Evolutionary conservation across 2,797 vertebrate species (phyloP).

Genomic region (Hybognathus amarus): DNA sequence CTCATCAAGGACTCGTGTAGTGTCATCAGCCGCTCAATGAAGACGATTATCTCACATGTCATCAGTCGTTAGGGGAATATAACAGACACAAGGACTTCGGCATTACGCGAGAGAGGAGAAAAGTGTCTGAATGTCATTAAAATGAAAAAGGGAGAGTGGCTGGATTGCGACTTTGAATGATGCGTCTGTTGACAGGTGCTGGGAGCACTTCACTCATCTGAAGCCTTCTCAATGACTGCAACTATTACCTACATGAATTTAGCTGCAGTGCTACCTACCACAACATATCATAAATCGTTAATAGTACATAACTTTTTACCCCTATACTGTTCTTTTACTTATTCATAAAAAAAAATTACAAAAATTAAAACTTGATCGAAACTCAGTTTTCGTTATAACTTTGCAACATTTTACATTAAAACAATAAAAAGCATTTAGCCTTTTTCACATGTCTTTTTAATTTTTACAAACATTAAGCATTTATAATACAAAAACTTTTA

Average conservation of each 20-base stretch:
- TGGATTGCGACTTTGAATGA: constrained; percentile 9
- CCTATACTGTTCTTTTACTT: not conserved
- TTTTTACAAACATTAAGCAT: too few species aligned
- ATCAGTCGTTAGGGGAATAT: constrained; percentile 28
- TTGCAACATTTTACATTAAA: not conserved
- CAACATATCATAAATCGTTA: not conserved
- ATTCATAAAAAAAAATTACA: too few species aligned
- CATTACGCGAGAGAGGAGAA: constrained; percentile 24
- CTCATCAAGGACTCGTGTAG: constrained; percentile 55
- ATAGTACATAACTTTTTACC: not conserved
- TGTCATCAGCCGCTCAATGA: constrained; percentile 39
- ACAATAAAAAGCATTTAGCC: too few species aligned
- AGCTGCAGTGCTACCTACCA: not conserved
- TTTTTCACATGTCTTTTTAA: too few species aligned
- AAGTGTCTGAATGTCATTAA: constrained; percentile 43
- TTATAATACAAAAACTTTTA: too few species aligned
- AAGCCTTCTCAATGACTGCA: constrained; percentile 7
- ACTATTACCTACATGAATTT: constrained; percentile 5
- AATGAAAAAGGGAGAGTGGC: constrained; percentile 35
- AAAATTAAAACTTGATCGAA: too few species aligned
- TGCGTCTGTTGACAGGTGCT: constrained; percentile 33
- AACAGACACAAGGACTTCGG: constrained; percentile 20
- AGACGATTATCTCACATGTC: constrained; percentile 38
- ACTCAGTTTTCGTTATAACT: not conserved
- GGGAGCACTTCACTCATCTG: constrained; percentile 24